phyloP scores from a whole-genome alignment of 1,140 invertebrate species.

The Pteromalus puparum region DNA sequence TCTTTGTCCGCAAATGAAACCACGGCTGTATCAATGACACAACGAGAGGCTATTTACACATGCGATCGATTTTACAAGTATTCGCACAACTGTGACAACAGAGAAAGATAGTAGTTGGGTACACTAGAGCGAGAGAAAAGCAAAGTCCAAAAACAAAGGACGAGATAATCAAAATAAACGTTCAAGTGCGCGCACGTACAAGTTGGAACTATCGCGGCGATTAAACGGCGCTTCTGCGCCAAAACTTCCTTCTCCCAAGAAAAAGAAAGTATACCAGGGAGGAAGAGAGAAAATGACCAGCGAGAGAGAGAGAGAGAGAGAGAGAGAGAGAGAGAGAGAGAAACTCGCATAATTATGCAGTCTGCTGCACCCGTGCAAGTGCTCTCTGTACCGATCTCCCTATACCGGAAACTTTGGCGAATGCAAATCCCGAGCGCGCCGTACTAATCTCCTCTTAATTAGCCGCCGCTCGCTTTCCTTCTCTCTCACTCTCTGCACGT shows the following conservation, averaged over 20 bases:
- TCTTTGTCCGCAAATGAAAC: too few species aligned
- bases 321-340: not conserved
- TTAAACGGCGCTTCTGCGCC: conserved; percentile 5
- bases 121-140: not conserved
- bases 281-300: not conserved
- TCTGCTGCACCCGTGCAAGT: not conserved
- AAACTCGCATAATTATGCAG: conserved; percentile 31
- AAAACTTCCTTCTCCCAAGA: not conserved
- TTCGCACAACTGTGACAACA: too few species aligned
- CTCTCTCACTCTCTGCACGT: not conserved
- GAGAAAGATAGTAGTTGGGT: too few species aligned
- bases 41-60: too few species aligned
- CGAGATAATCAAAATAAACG: not conserved
- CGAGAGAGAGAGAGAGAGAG: not conserved
- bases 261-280: conserved; percentile 16
- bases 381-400: not conserved
- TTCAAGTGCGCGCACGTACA: not conserved
- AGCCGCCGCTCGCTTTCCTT: not conserved
- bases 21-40: too few species aligned
- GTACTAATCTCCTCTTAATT: conserved; percentile 41
- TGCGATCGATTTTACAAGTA: too few species aligned
- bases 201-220: conserved; percentile 11
- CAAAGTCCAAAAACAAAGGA: not conserved
- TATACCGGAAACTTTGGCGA: conserved; percentile 28
- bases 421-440: conserved; percentile 14